A percentile compares a stretch with the other conserved stretches of the same genome.
phyloP scores from a whole-genome alignment of 2,888 invertebrate genomes.

The Calliphora vomitoria region DNA sequence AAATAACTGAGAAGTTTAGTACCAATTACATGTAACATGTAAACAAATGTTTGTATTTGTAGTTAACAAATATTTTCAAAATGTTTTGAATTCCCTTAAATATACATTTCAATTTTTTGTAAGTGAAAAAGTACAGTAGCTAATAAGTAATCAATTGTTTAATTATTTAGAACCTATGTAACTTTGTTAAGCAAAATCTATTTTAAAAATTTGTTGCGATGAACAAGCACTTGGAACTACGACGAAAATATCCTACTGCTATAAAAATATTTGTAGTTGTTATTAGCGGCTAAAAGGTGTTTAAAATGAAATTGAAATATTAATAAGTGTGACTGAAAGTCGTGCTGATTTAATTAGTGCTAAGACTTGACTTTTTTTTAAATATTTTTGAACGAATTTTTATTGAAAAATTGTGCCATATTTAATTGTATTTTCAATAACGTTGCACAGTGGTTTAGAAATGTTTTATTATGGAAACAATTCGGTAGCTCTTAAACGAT shows the following conservation, averaged over 20 bases:
- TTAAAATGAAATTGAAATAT: conserved; percentile 60
- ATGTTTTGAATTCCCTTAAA: conserved; percentile 32
- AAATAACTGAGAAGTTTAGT: neutral
- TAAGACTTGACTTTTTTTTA: conserved; percentile 24
- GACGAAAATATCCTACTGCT: conserved; percentile 33
- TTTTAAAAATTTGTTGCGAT: conserved; percentile 37
- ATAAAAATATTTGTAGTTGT: conserved; percentile 48
- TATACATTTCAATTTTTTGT: neutral
- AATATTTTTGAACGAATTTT: neutral
- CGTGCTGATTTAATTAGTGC: conserved; percentile 65
- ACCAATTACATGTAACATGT: conserved; percentile 61
- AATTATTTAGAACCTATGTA: conserved; percentile 30
- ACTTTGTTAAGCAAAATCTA: conserved; percentile 26
- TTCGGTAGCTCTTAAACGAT: no score
- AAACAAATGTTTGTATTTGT: conserved; percentile 59
- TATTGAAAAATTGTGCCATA: neutral
- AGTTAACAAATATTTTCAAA: conserved; percentile 43
- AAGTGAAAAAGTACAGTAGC: neutral
- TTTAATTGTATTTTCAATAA: conserved; percentile 25
- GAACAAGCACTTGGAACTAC: conserved; percentile 32
- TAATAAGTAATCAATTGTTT: conserved; percentile 24
- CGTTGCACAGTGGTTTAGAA: no score
- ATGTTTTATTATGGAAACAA: no score
- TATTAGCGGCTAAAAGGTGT: conserved; percentile 64
- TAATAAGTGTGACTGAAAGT: conserved; percentile 67